Evolutionary conservation across 2,888 invertebrate species (phyloP), one percentile per base, ranked within the genome.

Genomic region (Sesamia inferens): DNA sequence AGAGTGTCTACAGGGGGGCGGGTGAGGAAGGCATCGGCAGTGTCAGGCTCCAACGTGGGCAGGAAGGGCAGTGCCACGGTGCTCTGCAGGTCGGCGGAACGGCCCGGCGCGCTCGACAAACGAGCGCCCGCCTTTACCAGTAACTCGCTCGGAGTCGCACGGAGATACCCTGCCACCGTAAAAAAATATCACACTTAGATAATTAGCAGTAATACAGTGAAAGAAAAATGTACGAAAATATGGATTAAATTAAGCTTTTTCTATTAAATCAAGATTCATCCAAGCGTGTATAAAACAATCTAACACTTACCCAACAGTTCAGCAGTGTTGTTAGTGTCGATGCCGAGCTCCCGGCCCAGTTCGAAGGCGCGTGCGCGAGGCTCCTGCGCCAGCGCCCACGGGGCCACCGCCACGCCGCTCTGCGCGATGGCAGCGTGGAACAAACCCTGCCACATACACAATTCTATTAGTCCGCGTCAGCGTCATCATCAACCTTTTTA

Each of bases 351-450:
- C 70, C 95, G 93, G 69, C 97, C 97, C 42, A 97, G 92, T 31
- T 96, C 96, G 79, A 96, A 96, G 48, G 97, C 97, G 44, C 96
- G 93, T 44, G 93, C 93, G 0, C 92, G 90, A 0, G 97, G 96
- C 10, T 94, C 93, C 68, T 93, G 92, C 0, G 97, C 96, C 82
- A 97, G 92, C 44, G 97, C 97, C 97, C 97, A 97, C 7, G 97
- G 97, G 42, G 97, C 96, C n/a, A 97, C 83, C 0, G 97, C 97
- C 70, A 97, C 94, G 0, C 97, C 97, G 82, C 97, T 97, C 88
- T 97, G 96, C 0, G 97, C 97, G 67, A 97, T 97, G 14, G 96
- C 97, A 5, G 96, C 96, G 83, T 97, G 97, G 88, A 97, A 97
- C n/a, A 97, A 91, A 48, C 97, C 97, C 93, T 96, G 72, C 16